These are phyloP conservation scores for Ciona savignyi DNA, from an alignment of 23 tunicate genomes.

Conservation along the genomic window DNA sequence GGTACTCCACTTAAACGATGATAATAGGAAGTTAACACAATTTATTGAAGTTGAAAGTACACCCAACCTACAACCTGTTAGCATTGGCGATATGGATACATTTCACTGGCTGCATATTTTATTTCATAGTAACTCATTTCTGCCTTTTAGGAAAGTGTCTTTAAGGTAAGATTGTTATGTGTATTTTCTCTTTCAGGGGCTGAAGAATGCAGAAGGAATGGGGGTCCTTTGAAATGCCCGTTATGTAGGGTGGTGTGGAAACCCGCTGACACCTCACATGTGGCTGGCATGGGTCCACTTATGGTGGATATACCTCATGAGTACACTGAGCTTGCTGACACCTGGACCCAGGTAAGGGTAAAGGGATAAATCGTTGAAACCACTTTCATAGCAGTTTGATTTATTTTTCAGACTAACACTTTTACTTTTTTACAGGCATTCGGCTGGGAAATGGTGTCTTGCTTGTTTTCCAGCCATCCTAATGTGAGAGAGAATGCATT, in stretches of 20 bases:
- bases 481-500: constrained; percentile 80
- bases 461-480: constrained; percentile 66
- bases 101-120: no score
- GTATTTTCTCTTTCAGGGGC: constrained; percentile 57
- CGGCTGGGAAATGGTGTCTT: constrained; percentile 86
- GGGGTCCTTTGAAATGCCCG: constrained; percentile 73
- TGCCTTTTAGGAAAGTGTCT: neutral
- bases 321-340: constrained; percentile 58
- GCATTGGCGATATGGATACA: no score
- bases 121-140: neutral
- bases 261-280: constrained; percentile 55
- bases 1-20: no score
- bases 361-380: no score
- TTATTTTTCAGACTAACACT: no score
- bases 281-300: constrained; percentile 30
- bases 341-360: constrained; percentile 85
- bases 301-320: constrained; percentile 84
- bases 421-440: constrained; percentile 52
- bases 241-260: constrained; percentile 82
- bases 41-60: no score
- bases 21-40: no score
- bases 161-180: neutral
- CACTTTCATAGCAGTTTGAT: no score
- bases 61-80: no score
- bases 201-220: constrained; percentile 77